Base-by-base conservation (phyloP, 2,113 vertebrate genomes). In the Rattus rattus region DNA sequence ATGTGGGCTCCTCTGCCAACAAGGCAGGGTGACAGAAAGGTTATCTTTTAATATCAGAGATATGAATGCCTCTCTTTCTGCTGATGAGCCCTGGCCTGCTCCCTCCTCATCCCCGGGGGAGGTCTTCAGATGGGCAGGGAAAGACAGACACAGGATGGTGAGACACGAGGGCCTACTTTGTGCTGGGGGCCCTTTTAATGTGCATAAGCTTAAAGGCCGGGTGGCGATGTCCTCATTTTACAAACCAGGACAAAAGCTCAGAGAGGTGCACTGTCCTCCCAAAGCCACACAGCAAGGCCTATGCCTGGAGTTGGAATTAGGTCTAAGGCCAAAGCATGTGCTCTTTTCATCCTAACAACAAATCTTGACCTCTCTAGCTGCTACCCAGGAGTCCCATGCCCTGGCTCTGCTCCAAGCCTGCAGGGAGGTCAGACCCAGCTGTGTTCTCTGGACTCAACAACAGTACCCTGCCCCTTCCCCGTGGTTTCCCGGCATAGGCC, bases 31-130 rank as follows among this genome's bases (percentile, higher is more conserved):
- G 94, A 88, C 39, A 77, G 92, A 70, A 33, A 81, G 87, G 88
- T 95, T 92, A 69, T 93, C 91, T 97, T 94, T 92, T 90, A 95
- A 84, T 88, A 93, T 77, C 95, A 8, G 85, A 65, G 91, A 86
- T 67, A 75, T 85, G 52, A 76, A 93, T 9, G 19, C 86, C 79
- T 49, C 81, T 75, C 76, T 95, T 77, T 91, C 81, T 91, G 79
- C 76, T 65, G 43, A 77, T 0, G n/a, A 96, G 88, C 70, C 4
- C 1, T 4, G 8, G 87, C 43, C 89, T 33, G 69, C 56, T 49
- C 43, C 63, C 16, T 36, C 63, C 63, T 52, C 39, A 52, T 67
- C 47, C 43, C 39, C 0, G 11, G 47, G 76, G 5, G 56, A 5
- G 3, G 83, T 49, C 54, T 19, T 13, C n/a, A 83, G 73, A 90